Base-by-base conservation (phyloP, 1,140 invertebrate species). In the Mactra quadrangularis region DNA sequence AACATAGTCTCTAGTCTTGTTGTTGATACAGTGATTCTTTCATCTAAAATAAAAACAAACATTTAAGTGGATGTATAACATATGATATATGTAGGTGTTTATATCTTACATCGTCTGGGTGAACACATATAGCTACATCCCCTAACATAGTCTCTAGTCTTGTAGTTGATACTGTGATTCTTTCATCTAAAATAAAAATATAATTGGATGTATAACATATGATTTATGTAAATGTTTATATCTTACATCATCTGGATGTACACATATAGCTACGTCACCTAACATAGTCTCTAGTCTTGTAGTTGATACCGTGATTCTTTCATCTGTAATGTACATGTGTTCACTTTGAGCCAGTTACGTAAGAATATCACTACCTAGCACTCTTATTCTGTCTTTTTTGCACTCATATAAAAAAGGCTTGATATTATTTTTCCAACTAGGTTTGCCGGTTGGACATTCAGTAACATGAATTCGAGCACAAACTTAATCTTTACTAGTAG, bases 1-100 rank as follows among this genome's bases (percentile, higher is more conserved):
- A 99, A 93, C 98, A 99, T 99, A 0, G 99, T 99, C 94, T 99
- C 98, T 33, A 99, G 95, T 89, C 98, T 95, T 15, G 98, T 99
- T 3, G 99, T 99, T 4, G 98, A 97, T 33, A 99, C 97, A 70
- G 97, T 94, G 70, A 99, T 94, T 93, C 96, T 96, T 85, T 97
- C 96, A 84, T 95, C 94, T 91, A 66, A 29, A 86, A 87, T 64
- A 59, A 7, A 41, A 41, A 41, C 38, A 41, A n/a, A 41, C 38
- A 41, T 41, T 15, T 41, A n/a, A n/a, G n/a, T n/a, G 92, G 92
- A 84, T 93, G 92, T 9, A 76, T 45, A 0, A 97, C 95, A 86
- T 93, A 94, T 93, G 97, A 97, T 66, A 98, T 98, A 90, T 98
- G 95, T 19, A 99, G 89, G 82, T 94, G 89, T 53, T 86, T 86